A percentile compares a stretch with the other conserved stretches of the same genome.
These are phyloP conservation scores for Acanthococcus lagerstroemiae DNA, from an alignment of 2,888 invertebrate genomes.

Conservation along the genomic window DNA sequence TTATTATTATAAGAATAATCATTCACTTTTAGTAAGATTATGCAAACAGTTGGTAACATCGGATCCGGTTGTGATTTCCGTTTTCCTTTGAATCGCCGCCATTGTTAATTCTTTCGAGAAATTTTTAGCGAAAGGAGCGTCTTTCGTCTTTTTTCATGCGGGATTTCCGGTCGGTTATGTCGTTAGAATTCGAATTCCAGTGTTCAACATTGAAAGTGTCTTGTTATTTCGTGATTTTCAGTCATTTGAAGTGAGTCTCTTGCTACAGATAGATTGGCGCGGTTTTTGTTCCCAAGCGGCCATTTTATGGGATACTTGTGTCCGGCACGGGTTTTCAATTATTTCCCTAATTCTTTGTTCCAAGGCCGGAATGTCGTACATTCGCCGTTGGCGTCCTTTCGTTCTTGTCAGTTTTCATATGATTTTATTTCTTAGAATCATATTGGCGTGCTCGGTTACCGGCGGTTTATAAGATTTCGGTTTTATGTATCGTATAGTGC, in stretches of 20 bases:
- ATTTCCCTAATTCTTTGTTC: conserved; percentile 16
- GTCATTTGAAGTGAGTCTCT: not conserved
- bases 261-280: conserved; percentile 1
- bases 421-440: not conserved
- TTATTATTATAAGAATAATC: too few relatives aligned
- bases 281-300: conserved; percentile 3
- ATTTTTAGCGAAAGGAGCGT: not conserved
- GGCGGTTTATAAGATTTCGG: conserved; percentile 6
- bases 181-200: not conserved
- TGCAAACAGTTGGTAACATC: too few relatives aligned
- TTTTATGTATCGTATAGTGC: conserved; percentile 11
- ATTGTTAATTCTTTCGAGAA: conserved; percentile 17
- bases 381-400: not conserved
- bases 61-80: too few relatives aligned
- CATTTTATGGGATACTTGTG: conserved; percentile 6
- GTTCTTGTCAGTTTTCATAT: not conserved
- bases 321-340: conserved; percentile 6
- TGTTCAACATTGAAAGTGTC: not conserved
- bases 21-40: too few relatives aligned
- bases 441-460: not conserved
- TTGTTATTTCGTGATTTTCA: not conserved
- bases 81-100: not conserved
- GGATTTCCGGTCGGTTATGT: conserved; percentile 5
- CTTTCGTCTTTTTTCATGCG: conserved; percentile 9
- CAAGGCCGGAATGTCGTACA: conserved; percentile 14